phyloP scores from a whole-genome alignment of 92 coral and sea anemone genomes.

The Umimayanthus chanpuru region DNA sequence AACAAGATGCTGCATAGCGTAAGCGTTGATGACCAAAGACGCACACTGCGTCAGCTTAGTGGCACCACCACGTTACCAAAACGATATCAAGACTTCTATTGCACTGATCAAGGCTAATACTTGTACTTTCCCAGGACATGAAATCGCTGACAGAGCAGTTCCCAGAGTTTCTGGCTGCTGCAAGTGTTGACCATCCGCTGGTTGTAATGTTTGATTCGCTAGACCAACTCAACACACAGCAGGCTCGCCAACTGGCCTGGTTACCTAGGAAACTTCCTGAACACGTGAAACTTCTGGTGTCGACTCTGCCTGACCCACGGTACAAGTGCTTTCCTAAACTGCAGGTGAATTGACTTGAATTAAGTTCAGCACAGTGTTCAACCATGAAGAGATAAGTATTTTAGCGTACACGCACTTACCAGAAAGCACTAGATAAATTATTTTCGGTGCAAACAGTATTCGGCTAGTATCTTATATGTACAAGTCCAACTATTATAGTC shows the following conservation, averaged over 20 bases:
- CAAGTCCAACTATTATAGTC: no score
- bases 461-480: no score
- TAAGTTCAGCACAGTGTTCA: no score
- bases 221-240: conserved; percentile 76
- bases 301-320: conserved; percentile 78
- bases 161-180: conserved; percentile 62
- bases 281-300: conserved; percentile 73
- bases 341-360: conserved; percentile 52
- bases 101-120: neutral
- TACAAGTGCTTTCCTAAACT: conserved; percentile 76
- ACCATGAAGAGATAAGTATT: neutral
- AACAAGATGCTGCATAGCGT: no score
- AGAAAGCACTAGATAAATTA: no score
- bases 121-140: conserved; percentile 41
- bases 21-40: neutral
- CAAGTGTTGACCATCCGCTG: conserved; percentile 66
- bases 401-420: no score
- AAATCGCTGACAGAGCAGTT: conserved; percentile 66
- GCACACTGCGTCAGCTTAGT: neutral
- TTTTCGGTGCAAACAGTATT: no score
- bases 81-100: conserved; percentile 11
- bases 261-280: conserved; percentile 75
- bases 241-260: conserved; percentile 78
- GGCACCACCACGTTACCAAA: neutral
- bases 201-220: conserved; percentile 73